Evolutionary conservation across 1,140 invertebrate genomes (phyloP), one percentile per base, ranked within the genome.

Genomic region (Artemia franciscana): DNA sequence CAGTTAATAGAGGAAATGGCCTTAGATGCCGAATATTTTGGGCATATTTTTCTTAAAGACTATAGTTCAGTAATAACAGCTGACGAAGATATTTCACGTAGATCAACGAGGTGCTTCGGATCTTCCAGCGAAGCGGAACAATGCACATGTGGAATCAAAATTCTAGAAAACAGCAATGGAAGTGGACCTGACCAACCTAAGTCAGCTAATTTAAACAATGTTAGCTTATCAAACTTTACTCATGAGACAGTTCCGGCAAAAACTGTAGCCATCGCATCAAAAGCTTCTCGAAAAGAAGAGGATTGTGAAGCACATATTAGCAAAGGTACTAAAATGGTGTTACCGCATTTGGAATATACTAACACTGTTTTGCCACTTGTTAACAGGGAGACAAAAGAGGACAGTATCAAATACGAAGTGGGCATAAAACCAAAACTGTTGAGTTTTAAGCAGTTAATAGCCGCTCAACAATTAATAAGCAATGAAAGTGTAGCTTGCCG

Each of bases 381-480:
- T 15, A 51, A 51, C 39, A 18, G 39, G 12, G 39, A 51, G 12
- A 51, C 12, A 12, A 51, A 51, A 15, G 39, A 51, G 39, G 12
- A 15, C 12, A 18, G 21, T 12, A 12, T 12, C 12, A 51, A 51
- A 51, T 18, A 12, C 39, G 23, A 61, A 58, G 24, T 25, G 62
- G 26, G 26, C 59, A 9, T 28, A 62, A 57, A 58, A 25, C 18
- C 64, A 59, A 15, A 24, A 59, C 58, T 61, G 60, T 27, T 60
- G 62, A 23, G 58, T n/a, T n/a, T n/a, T n/a, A n/a, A n/a, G n/a
- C n/a, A n/a, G 58, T 75, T 89, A 1, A 89, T 88, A 76, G 89
- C 86, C 1, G 89, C 86, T 24, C 84, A 86, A 67, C 84, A 90
- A 70, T 70, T 90, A 21, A 77, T 89, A 60, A n/a, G n/a, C n/a